Evolutionary conservation across 2,797 vertebrate genomes (phyloP).

Genomic region (Hyperoplus lanceolatus): DNA sequence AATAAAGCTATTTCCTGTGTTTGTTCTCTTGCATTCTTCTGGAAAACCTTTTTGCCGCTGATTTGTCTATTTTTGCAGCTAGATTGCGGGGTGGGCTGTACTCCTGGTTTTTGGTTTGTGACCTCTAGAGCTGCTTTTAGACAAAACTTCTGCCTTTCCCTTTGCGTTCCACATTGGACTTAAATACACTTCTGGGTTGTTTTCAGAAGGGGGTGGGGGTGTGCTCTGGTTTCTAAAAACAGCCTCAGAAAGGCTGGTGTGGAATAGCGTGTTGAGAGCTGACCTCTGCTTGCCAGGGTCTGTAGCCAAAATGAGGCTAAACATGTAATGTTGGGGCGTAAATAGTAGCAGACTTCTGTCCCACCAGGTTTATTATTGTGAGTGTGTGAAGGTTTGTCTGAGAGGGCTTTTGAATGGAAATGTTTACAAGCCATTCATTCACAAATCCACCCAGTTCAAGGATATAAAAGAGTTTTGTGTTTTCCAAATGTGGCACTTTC

Average conservation of each 20-base stretch:
- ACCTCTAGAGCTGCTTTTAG: conserved; percentile 28
- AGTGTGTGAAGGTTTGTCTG: conserved; percentile 21
- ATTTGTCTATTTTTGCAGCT: conserved; percentile 35
- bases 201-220: background rate
- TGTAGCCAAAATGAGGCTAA: conserved; percentile 45
- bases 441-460: background rate
- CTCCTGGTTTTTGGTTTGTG: conserved; percentile 50
- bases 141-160: background rate
- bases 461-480: conserved; percentile 25
- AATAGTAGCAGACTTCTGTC: conserved; percentile 36
- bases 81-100: conserved; percentile 39
- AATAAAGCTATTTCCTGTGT: background rate
- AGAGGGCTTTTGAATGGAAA: background rate
- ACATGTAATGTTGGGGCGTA: conserved; percentile 41
- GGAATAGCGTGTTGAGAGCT: conserved; percentile 56
- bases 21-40: conserved; percentile 9
- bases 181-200: conserved; percentile 32
- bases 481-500: conserved; percentile 26
- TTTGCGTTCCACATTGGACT: conserved; percentile 11
- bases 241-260: conserved; percentile 46
- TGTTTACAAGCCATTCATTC: conserved; percentile 6
- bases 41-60: conserved; percentile 4
- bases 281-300: conserved; percentile 47
- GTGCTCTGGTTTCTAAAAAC: conserved; percentile 68
- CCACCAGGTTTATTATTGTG: conserved; percentile 35